Percentiles rank a stretch among this genome's conserved stretches.
phyloP scores from a whole-genome alignment of 2,888 invertebrate genomes.

The Xanthia togata region DNA sequence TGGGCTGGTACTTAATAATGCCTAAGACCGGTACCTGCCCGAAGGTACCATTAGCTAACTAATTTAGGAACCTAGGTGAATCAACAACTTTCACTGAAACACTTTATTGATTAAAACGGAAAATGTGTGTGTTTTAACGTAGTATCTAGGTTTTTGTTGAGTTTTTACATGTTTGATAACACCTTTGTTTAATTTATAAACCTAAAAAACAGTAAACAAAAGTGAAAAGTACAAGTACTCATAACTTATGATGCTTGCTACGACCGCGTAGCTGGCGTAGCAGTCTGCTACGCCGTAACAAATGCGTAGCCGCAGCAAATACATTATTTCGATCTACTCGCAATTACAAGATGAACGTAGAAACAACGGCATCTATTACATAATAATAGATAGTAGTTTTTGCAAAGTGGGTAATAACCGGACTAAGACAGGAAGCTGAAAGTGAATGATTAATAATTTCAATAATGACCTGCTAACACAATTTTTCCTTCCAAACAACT shows the following conservation, averaged over 20 bases:
- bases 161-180: background rate
- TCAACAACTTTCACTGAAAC: slow-evolving; percentile 39
- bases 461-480: slow-evolving; percentile 19
- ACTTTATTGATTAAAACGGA: slow-evolving; percentile 36
- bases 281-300: slow-evolving; percentile 38
- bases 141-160: background rate
- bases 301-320: background rate
- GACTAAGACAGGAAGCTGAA: slow-evolving; percentile 11
- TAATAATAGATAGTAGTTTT: background rate
- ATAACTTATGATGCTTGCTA: slow-evolving; percentile 1
- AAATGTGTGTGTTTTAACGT: background rate
- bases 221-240: background rate
- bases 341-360: background rate
- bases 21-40: slow-evolving; percentile 45
- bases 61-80: slow-evolving; percentile 55
- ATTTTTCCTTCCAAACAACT: slow-evolving; percentile 5
- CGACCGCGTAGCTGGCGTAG: slow-evolving; percentile 5
- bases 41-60: slow-evolving; percentile 48
- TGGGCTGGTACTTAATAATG: slow-evolving; percentile 52
- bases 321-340: background rate
- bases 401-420: background rate
- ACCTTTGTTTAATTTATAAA: no score
- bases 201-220: no score
- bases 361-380: background rate
- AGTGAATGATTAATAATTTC: slow-evolving; percentile 18